A percentile compares a stretch with the other conserved stretches of the same genome.
Evolutionary conservation across 1,140 invertebrate genomes (phyloP).

Genomic region (Chrysomallon squamiferum): DNA sequence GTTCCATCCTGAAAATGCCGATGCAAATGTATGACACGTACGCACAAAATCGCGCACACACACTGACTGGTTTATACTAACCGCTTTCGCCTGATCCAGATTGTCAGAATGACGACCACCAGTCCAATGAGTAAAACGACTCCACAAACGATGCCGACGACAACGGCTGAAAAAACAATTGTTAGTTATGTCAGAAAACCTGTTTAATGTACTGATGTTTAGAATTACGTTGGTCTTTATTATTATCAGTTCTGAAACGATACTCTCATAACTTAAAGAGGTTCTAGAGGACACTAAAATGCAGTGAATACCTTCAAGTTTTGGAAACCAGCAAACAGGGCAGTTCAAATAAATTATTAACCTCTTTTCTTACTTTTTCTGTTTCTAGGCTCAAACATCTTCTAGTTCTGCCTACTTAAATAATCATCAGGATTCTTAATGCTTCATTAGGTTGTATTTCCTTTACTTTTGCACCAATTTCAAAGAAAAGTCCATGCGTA

Average conservation of each 20-base stretch:
- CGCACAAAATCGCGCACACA: no score
- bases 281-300: no score
- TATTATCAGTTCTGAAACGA: background rate
- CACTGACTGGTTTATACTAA: background rate
- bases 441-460: no score
- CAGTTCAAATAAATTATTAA: background rate
- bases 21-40: no score
- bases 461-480: no score
- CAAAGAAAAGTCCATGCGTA: no score
- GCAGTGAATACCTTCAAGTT: background rate
- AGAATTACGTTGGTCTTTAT: background rate
- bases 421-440: no score
- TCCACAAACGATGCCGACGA: background rate
- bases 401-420: no score
- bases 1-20: no score
- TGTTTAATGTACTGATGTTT: background rate
- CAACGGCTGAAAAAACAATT: background rate
- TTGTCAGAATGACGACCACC: background rate
- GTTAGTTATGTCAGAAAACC: background rate
- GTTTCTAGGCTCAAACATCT: no score
- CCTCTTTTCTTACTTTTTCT: no score
- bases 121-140: background rate
- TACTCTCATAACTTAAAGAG: background rate
- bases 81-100: background rate
- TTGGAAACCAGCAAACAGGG: background rate